These are phyloP conservation scores for Nesoenas mayeri DNA, from an alignment of 2,113 vertebrate species.

Conservation along the genomic window DNA sequence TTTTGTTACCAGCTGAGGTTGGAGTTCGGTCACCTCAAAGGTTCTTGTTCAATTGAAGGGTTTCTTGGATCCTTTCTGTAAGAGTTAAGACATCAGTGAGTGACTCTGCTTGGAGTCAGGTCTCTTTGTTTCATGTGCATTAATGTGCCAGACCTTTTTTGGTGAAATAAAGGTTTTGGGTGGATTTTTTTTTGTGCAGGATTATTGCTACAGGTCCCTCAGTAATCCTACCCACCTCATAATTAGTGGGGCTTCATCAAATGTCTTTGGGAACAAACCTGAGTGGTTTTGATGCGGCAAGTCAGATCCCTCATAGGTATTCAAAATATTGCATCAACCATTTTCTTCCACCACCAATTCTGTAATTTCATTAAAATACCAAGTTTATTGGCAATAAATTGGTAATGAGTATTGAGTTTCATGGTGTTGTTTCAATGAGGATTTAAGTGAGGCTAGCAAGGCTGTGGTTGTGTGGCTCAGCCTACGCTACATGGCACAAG, in stretches of 20 bases:
- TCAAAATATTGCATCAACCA: background rate
- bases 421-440: background rate
- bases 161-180: background rate
- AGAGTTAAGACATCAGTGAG: background rate
- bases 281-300: background rate
- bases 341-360: background rate
- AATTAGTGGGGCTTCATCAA: background rate
- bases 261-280: background rate
- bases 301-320: background rate
- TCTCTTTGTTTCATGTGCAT: background rate
- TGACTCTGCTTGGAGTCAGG: background rate
- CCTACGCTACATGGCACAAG: background rate
- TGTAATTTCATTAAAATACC: background rate
- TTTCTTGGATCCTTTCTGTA: conserved; percentile 35
- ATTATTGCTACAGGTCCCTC: background rate
- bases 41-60: conserved; percentile 4
- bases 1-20: conserved; percentile 45
- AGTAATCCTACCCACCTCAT: conserved; percentile 3
- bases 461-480: background rate
- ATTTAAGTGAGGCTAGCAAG: background rate
- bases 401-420: background rate
- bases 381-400: background rate
- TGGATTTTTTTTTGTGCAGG: background rate
- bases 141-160: background rate
- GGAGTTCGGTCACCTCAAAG: conserved; percentile 39